Conservation (phyloP, 1,140 invertebrate species). For the Pentalonia nigronervosa region DNA sequence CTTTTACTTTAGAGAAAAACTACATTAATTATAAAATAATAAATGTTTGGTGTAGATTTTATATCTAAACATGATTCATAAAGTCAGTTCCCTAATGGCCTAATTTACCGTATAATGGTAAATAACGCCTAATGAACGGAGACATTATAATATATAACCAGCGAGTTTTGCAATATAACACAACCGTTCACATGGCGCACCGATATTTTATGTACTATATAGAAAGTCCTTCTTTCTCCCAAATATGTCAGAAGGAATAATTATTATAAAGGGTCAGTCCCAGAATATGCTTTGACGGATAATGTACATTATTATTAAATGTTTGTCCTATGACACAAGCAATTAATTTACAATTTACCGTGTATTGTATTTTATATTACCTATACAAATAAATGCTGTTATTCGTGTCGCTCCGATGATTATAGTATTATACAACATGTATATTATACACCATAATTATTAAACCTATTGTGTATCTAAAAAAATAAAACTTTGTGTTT, state of each 20-base stretch:
- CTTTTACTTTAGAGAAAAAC: background rate
- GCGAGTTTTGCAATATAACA: slow-evolving; percentile 29
- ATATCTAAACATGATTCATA: slow-evolving; percentile 28
- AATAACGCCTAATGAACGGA: slow-evolving; percentile 39
- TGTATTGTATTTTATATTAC: background rate
- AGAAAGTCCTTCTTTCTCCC: slow-evolving; percentile 20
- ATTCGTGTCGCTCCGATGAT: slow-evolving; percentile 30
- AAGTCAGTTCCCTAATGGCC: slow-evolving; percentile 44
- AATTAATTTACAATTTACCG: slow-evolving; percentile 36
- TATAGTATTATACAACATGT: slow-evolving; percentile 2
- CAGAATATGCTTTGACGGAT: background rate
- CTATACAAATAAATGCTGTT: slow-evolving; percentile 34
- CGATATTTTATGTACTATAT: slow-evolving; percentile 14
- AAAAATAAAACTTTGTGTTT: slow-evolving; percentile 17
- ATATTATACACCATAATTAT: slow-evolving; percentile 7
- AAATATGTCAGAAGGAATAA: slow-evolving; percentile 19
- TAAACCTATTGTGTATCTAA: slow-evolving; percentile 6
- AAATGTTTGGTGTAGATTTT: slow-evolving; percentile 32
- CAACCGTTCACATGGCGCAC: slow-evolving; percentile 8
- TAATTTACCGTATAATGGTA: slow-evolving; percentile 25
- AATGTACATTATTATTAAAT: slow-evolving; percentile 7
- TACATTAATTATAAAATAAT: slow-evolving; percentile 31
- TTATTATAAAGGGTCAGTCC: slow-evolving; percentile 32
- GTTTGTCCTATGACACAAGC: background rate
- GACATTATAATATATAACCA: slow-evolving; percentile 32